phyloP scores from a whole-genome alignment of 1,140 invertebrate genomes.

The Meteorus sp. region DNA sequence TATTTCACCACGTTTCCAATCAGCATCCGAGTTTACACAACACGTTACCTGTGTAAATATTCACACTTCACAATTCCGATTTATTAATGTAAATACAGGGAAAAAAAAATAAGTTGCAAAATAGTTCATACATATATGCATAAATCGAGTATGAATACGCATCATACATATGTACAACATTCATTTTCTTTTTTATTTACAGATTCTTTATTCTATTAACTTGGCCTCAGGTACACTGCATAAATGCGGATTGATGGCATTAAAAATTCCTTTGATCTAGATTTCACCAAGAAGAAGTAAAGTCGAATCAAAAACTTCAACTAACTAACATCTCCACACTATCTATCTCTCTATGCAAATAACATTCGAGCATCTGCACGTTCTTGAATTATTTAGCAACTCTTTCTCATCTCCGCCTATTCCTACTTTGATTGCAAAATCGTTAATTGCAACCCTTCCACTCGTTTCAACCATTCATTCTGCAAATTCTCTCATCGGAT shows the following conservation, averaged over 20 bases:
- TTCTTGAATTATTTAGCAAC: background rate
- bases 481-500: too few species aligned
- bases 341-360: background rate
- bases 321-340: background rate
- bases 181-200: too few species aligned
- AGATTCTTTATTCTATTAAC: too few species aligned
- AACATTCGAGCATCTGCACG: background rate
- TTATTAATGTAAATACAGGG: too few species aligned
- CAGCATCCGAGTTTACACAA: background rate
- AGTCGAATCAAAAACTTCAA: background rate
- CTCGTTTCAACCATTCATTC: background rate
- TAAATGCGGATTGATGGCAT: background rate
- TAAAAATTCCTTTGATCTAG: background rate
- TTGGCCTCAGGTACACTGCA: background rate
- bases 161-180: too few species aligned
- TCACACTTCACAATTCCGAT: background rate
- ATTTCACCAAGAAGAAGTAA: background rate
- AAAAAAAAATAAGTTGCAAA: too few species aligned
- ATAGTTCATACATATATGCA: too few species aligned
- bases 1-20: slow-evolving; percentile 12
- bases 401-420: too few species aligned
- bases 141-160: too few species aligned
- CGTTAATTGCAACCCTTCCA: background rate
- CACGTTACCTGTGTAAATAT: background rate
- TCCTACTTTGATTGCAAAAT: background rate